Evolutionary conservation across 2,888 invertebrate species (phyloP).

Genomic region (Sinohyriopsis cumingii): DNA sequence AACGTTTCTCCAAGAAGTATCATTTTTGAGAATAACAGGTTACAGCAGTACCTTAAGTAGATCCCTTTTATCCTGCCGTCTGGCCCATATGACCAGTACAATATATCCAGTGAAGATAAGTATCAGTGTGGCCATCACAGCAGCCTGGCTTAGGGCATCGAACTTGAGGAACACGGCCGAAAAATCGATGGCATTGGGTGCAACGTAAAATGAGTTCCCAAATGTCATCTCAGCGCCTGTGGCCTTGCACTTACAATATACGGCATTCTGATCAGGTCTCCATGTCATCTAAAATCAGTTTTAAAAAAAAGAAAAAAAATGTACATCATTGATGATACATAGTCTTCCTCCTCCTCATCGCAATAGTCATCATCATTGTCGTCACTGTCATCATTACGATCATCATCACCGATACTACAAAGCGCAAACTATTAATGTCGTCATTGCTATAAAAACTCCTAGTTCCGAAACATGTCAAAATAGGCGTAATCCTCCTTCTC

Average conservation of each 20-base stretch:
- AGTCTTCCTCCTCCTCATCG: too few relatives aligned
- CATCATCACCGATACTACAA: too few relatives aligned
- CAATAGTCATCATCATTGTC: too few relatives aligned
- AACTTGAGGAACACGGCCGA: constrained; percentile 69
- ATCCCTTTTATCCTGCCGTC: constrained; percentile 65
- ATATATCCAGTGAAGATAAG: constrained; percentile 56
- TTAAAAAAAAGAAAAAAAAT: too few relatives aligned
- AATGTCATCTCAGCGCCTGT: constrained; percentile 30
- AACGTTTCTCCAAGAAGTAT: too few relatives aligned
- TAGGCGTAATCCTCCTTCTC: too few relatives aligned
- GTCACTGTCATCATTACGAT: too few relatives aligned
- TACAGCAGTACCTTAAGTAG: constrained; percentile 36
- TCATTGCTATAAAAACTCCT: too few relatives aligned
- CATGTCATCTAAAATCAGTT: constrained; percentile 26
- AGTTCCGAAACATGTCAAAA: too few relatives aligned
- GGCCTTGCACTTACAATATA: constrained; percentile 34
- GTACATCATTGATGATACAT: too few relatives aligned
- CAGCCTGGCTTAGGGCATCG: constrained; percentile 55
- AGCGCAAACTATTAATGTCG: too few relatives aligned
- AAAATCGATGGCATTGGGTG: constrained; percentile 71
- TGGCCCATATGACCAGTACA: constrained; percentile 63
- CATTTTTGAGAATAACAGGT: too few relatives aligned
- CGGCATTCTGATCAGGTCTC: constrained; percentile 17
- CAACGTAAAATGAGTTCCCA: constrained; percentile 60
- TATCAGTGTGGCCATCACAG: constrained; percentile 66